A percentile compares a stretch with the other conserved stretches of the same genome.
These are phyloP conservation scores for Bombus terrestris DNA, from an alignment of 1,140 invertebrate genomes.

Conservation along the genomic window DNA sequence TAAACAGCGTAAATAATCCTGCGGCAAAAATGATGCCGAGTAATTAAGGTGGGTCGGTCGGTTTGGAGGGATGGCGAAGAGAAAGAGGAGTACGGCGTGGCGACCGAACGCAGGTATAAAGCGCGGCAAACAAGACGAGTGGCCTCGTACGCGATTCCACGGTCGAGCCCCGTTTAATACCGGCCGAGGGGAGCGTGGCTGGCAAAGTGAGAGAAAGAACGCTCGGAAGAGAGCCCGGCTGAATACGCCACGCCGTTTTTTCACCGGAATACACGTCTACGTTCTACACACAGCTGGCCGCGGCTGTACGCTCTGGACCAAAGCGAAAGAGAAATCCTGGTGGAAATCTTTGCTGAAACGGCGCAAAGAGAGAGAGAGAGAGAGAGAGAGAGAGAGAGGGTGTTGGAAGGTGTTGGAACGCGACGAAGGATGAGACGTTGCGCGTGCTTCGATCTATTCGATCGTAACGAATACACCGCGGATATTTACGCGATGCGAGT, in stretches of 20 bases:
- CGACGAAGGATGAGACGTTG: background rate
- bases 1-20: constrained; percentile 52
- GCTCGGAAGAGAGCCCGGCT: no score
- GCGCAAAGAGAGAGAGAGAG: background rate
- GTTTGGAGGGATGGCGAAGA: background rate
- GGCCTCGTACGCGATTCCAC: constrained; percentile 55
- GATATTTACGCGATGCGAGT: no score
- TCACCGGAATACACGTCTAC: background rate
- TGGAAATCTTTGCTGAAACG: constrained; percentile 23
- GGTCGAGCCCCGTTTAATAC: constrained; percentile 36
- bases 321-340: constrained; percentile 10
- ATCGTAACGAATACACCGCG: no score
- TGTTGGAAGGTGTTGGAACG: background rate
- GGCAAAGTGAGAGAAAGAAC: background rate
- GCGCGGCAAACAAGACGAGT: constrained; percentile 38
- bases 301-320: background rate
- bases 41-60: constrained; percentile 40
- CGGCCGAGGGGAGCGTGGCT: background rate
- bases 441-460: no score
- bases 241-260: constrained; percentile 34
- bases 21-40: constrained; percentile 37
- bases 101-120: constrained; percentile 43
- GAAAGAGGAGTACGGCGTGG: background rate
- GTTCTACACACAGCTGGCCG: background rate
- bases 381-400: background rate